Base-by-base conservation (phyloP, 2,113 vertebrate species). In the Vimba vimba region DNA sequence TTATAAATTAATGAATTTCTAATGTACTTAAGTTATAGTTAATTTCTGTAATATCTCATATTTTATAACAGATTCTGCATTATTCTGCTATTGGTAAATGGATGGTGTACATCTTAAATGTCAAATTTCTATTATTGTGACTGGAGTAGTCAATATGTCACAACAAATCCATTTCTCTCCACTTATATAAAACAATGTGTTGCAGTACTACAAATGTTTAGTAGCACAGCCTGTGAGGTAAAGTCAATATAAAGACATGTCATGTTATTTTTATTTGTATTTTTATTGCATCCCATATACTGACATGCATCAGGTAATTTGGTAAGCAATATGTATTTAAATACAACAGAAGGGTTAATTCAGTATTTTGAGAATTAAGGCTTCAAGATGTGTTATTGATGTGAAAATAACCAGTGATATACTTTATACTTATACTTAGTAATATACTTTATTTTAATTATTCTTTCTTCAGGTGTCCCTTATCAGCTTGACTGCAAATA, bases 401-500 rank as follows among this genome's bases (percentile, higher is more conserved):
- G 30, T 55, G 33, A 69, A 69, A 36, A 69, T 69, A 36, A 36
- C 64, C 64, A 68, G 15, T 4, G 21, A 36, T 36, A 69, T 69
- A 69, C 3, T 2, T 69, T 8, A 69, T 57, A 21, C 19, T 2
- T 57, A 57, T 19, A 57, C 55, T 57, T 57, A 33, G 30, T 17
- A 10, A n/a, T n/a, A 60, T 9, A 30, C 4, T 66, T 66, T 60
- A 1, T 77, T 86, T 19, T 1, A 30, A 69, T 27, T 1, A 39
- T 43, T 75, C 17, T 83, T 79, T 47, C 82, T 77, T 15, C 90
- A 99, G 98, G 97, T 99, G n/a, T 99, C 97, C 76, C 85, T 99
- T 83, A 89, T 99, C 91, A 98, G 97, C 79, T 89, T 99, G 89
- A 97, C 96, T 15, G 98, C 97, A 0, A 99, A 97, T 91, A 95